Conservation (phyloP, 2,888 invertebrate species). For the Eupsilia transversa region DNA sequence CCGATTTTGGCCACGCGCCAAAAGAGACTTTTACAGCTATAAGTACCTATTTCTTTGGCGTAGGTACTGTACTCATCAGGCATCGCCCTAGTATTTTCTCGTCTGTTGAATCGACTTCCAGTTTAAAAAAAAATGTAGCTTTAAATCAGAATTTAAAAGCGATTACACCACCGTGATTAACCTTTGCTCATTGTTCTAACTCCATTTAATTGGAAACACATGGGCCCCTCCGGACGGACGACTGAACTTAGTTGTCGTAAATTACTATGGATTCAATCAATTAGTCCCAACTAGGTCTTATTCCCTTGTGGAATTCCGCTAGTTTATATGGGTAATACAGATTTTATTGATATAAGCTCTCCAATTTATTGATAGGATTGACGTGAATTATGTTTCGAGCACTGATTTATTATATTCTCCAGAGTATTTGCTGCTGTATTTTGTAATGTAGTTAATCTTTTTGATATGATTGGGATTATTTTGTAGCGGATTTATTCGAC, state of each 20-base stretch:
- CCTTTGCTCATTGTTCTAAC: constrained; percentile 6
- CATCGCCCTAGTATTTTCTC: accelerated
- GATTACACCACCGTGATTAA: constrained; percentile 5
- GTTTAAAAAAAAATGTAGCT: background rate
- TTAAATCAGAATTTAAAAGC: background rate
- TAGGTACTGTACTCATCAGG: too few species aligned
- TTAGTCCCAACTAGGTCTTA: constrained; percentile 22
- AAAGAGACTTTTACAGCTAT: too few species aligned
- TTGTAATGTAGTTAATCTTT: too few species aligned
- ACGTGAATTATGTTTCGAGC: background rate
- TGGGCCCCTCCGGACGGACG: constrained; percentile 4
- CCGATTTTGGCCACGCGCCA: too few species aligned
- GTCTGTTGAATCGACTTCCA: too few species aligned
- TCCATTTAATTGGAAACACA: constrained; percentile 29
- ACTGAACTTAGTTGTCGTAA: constrained; percentile 7
- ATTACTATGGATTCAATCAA: constrained; percentile 48
- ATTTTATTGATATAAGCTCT: constrained; percentile 26
- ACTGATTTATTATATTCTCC: background rate
- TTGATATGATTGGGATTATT: too few species aligned
- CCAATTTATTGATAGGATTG: constrained; percentile 9
- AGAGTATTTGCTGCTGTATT: background rate
- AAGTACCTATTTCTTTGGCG: too few species aligned
- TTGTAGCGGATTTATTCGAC: too few species aligned
- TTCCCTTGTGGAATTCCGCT: background rate
- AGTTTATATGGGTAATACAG: constrained; percentile 11